Evolutionary conservation across 2,888 invertebrate genomes (phyloP).

Genomic region (Pandemis heparana): DNA sequence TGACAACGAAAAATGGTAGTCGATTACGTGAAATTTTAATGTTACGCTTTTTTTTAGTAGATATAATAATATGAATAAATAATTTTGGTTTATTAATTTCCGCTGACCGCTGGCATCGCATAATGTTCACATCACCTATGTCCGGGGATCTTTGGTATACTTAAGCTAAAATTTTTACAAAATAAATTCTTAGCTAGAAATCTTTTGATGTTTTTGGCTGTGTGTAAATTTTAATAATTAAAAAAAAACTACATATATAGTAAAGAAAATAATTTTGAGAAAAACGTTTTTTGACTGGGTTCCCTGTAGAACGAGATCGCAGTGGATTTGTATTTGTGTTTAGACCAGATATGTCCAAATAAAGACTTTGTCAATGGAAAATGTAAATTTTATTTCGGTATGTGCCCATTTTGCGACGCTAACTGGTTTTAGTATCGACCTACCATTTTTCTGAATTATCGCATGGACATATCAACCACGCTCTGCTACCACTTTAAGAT

Average conservation of each 20-base stretch:
- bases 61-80: slow-evolving; percentile 52
- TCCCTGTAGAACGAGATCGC: slow-evolving; percentile 71
- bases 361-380: slow-evolving; percentile 80
- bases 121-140: slow-evolving; percentile 85
- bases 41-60: slow-evolving; percentile 60
- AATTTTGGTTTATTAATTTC: slow-evolving; percentile 25
- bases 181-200: slow-evolving; percentile 75
- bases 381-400: slow-evolving; percentile 64
- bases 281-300: slow-evolving; percentile 72
- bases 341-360: slow-evolving; percentile 79
- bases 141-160: slow-evolving; percentile 67
- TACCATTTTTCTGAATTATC: slow-evolving; percentile 80
- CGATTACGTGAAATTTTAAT: slow-evolving; percentile 49
- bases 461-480: background rate
- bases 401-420: slow-evolving; percentile 72
- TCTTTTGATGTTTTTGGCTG: slow-evolving; percentile 84
- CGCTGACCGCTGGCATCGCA: slow-evolving; percentile 81
- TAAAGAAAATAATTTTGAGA: slow-evolving; percentile 80
- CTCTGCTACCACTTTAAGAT: too few relatives aligned
- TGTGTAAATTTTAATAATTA: slow-evolving; percentile 81
- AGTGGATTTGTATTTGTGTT: slow-evolving; percentile 63
- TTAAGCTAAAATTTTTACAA: slow-evolving; percentile 71
- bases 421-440: slow-evolving; percentile 57
- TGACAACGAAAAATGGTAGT: slow-evolving; percentile 83
- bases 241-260: slow-evolving; percentile 53